Base-by-base conservation (phyloP, 1,140 invertebrate species). In the Drosophila grimshawi region DNA sequence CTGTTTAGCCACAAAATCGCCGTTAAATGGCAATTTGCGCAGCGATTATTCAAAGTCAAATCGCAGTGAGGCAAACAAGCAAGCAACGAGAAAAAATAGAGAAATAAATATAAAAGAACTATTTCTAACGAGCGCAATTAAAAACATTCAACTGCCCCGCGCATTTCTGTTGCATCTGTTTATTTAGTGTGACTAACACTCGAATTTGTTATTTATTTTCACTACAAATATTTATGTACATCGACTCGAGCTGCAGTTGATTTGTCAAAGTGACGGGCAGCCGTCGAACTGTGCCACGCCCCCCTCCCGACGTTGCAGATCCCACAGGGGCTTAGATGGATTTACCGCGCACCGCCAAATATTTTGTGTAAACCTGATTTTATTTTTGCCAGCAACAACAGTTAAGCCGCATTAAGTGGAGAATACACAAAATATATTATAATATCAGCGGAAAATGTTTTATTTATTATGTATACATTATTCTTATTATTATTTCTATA, bases 11-110 rank as follows among this genome's bases (percentile, higher is more conserved):
- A 74, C 83, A 82, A 73, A 78, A 82, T 82, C 88, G 48, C 72
- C 68, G 76, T 73, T 88, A 88, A 88, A 76, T 73, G 83, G 78
- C 82, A 74, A 88, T 82, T 86, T 88, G 76, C 76, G 82, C 83
- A 88, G 68, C 69, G 62, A 88, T 88, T 85, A 78, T 85, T 85
- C 81, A 85, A 76, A 56, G 77, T 66, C 70, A 79, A 59, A 67
- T 19, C 19, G 19, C 19, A 19, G 19, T 19, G 19, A 19, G 19
- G 19, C 19, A 19, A 19, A 1, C 19, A 19, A 19, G 19, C 19
- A 19, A 19, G 0, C 4, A n/a, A 48, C 39, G 7, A 2, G 37
- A 8, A 76, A 76, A 64, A 65, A 45, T 57, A 43, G 48, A 41
- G 46, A 55, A 57, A 67, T 48, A 69, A 71, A 69, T 49, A 60